Evolutionary conservation across 2,888 invertebrate species (phyloP), one percentile per base, ranked within the genome.

Genomic region (Pammene fasciana): DNA sequence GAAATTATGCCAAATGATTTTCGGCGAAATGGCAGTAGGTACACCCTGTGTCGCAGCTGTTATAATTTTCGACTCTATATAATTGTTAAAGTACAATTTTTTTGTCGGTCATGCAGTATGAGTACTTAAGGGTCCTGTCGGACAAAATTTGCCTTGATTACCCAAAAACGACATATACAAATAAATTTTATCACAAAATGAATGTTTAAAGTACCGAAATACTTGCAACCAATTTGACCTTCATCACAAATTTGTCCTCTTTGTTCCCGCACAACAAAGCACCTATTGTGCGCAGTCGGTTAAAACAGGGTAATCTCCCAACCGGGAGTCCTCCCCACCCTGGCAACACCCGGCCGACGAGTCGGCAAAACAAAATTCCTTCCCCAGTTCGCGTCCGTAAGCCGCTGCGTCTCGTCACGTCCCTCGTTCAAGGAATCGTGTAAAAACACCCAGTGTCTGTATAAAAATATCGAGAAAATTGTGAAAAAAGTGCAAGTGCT

Each of bases 291-390:
- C 57, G 13, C 55, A 36, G 8, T 57, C 56, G 18, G 54, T 52
- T 43, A 57, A 46, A 50, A n/a, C n/a, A 14, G 68, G 68, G 64
- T 68, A 64, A 38, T 54, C 64, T 68, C 68, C 68, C 68, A 14
- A 52, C 64, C 57, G 64, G 68, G 64, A 65, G 11, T 34, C 36
- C 13, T 43, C 16, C 11, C 14, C 36, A 10, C 46, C 2, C 54
- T 71, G 48, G 76, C 76, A 77, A 76, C 76, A 74, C 75, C 52
- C 54, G 52, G 57, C 60, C 76, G 72, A 75, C 77, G 72, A 73
- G 74, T 75, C 74, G 71, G 72, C 77, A 75, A 77, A 76, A 80
- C 78, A 76, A 75, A 79, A 78, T 78, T 76, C 76, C 75, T 75
- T 70, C 72, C 73, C 73, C 78, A 81, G 81, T 80, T 55, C 78